These are phyloP conservation scores for Anhinga anhinga DNA, from an alignment of 2,113 vertebrate genomes.

Conservation along the genomic window DNA sequence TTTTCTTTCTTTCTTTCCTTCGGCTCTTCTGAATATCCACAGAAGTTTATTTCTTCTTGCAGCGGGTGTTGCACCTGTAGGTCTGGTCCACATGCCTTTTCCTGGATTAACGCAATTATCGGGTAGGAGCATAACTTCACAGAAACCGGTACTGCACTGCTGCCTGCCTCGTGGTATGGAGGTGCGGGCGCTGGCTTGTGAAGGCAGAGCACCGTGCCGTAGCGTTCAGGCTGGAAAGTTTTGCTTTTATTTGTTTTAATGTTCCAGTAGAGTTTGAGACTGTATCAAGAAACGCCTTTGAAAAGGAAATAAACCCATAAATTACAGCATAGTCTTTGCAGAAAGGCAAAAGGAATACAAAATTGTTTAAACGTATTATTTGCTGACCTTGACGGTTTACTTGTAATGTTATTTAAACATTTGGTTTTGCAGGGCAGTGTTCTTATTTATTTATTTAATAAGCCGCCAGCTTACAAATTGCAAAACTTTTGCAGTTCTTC, in stretches of 20 bases:
- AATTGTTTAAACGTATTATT: slow-evolving; percentile 56
- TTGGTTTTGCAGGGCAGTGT: slow-evolving; percentile 27
- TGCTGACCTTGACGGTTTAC: slow-evolving; percentile 71
- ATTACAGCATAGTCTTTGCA: slow-evolving; percentile 51
- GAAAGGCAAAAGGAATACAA: slow-evolving; percentile 47
- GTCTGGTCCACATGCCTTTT: background rate
- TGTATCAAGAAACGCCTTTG: slow-evolving; percentile 50
- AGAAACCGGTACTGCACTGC: background rate
- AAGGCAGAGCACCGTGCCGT: background rate
- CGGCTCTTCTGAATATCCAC: background rate
- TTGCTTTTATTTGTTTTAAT: background rate
- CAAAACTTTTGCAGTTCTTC: slow-evolving; percentile 63
- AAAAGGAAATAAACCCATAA: slow-evolving; percentile 10
- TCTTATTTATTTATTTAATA: slow-evolving; percentile 65
- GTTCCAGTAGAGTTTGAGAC: background rate
- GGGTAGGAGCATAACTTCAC: background rate
- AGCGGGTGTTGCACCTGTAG: background rate
- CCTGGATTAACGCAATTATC: background rate
- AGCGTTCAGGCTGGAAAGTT: background rate
- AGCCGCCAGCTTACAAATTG: slow-evolving; percentile 73
- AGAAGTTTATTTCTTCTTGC: background rate
- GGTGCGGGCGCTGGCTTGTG: background rate
- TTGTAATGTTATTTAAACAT: slow-evolving; percentile 74
- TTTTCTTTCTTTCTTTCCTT: background rate
- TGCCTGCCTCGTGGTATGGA: accelerated